A percentile compares a stretch with the other conserved stretches of the same genome.
Evolutionary conservation across 1,140 invertebrate genomes (phyloP).

Genomic region (Papilio xuthus): DNA sequence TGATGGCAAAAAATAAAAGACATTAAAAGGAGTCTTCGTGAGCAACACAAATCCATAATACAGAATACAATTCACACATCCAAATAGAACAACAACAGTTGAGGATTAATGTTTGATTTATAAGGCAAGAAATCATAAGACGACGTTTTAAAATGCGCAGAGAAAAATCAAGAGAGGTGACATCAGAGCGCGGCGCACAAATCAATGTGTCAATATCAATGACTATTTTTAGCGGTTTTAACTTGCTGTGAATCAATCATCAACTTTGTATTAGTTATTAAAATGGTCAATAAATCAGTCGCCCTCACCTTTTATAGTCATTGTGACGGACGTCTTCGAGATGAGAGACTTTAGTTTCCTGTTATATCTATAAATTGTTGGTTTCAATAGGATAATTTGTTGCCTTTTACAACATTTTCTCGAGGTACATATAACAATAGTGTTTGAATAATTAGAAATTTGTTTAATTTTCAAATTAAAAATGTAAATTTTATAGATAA

Average conservation of each 20-base stretch:
- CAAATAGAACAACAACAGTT: slow-evolving; percentile 26
- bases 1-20: background rate
- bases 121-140: slow-evolving; percentile 21
- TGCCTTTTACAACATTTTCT: background rate
- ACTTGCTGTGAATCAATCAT: slow-evolving; percentile 35
- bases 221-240: slow-evolving; percentile 31
- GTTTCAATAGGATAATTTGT: background rate
- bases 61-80: slow-evolving; percentile 26
- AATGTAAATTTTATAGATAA: too few species aligned
- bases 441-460: too few species aligned
- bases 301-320: slow-evolving; percentile 18
- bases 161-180: slow-evolving; percentile 26
- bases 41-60: background rate
- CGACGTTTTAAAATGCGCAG: slow-evolving; percentile 23
- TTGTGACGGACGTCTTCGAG: background rate
- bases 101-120: slow-evolving; percentile 28
- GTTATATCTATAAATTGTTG: background rate
- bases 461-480: too few species aligned
- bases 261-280: slow-evolving; percentile 34
- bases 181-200: slow-evolving; percentile 26
- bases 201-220: slow-evolving; percentile 36
- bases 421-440: background rate
- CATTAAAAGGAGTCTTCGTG: background rate
- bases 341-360: background rate
- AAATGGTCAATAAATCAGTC: slow-evolving; percentile 28